These are phyloP conservation scores for Heteromurus nitidus DNA, from an alignment of 2,888 invertebrate genomes.

Conservation along the genomic window DNA sequence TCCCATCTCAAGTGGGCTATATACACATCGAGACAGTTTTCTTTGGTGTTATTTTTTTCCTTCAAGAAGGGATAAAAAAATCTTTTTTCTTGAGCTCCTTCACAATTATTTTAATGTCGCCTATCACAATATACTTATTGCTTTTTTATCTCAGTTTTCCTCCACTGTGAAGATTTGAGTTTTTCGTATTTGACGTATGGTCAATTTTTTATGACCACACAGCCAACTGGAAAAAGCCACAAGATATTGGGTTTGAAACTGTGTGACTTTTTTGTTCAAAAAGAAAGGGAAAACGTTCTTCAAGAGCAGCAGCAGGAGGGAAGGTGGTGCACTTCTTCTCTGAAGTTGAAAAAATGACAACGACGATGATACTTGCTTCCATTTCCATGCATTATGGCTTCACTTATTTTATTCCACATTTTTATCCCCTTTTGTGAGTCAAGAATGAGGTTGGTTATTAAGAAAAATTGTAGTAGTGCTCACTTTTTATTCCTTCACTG, in stretches of 20 bases:
- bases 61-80: neutral
- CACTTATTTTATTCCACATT: constrained; percentile 11
- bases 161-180: neutral
- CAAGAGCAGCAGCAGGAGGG: constrained; percentile 16
- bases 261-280: neutral
- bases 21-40: no score
- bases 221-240: constrained; percentile 10
- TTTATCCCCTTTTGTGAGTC: constrained; percentile 2
- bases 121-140: neutral
- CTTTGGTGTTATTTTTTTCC: neutral
- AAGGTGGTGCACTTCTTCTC: neutral
- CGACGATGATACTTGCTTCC: constrained; percentile 1
- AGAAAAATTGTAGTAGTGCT: constrained; percentile 13
- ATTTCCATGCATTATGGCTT: neutral
- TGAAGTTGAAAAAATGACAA: constrained; percentile 4
- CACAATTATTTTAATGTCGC: neutral
- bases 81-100: neutral
- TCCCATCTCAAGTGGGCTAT: constrained; percentile 3
- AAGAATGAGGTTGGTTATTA: constrained; percentile 35
- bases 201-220: constrained; percentile 32
- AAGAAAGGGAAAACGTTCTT: constrained; percentile 1
- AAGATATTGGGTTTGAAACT: neutral
- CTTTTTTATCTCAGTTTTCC: neutral
- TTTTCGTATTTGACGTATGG: constrained; percentile 12
- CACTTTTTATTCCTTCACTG: neutral